Conservation (phyloP, 92 coral and sea anemone genomes). For the Heliopora coerulea region DNA sequence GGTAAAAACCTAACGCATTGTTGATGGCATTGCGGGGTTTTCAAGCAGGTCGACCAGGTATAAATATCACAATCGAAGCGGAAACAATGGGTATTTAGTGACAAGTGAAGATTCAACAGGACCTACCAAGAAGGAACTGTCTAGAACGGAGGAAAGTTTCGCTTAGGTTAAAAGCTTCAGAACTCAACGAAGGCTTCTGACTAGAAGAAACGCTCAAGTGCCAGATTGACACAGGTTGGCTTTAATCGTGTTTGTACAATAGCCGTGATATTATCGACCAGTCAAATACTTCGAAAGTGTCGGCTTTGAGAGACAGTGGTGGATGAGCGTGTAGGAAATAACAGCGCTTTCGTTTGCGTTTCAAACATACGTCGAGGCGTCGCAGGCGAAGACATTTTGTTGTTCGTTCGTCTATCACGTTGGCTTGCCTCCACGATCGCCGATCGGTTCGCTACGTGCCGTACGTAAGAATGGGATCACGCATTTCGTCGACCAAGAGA, state of each 20-base stretch:
- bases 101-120: background rate
- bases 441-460: slow-evolving; percentile 37
- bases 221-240: no score
- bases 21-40: slow-evolving; percentile 34
- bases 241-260: no score
- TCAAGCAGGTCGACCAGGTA: background rate
- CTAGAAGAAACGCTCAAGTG: no score
- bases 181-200: no score
- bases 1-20: background rate
- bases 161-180: no score
- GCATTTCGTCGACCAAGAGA: slow-evolving; percentile 94
- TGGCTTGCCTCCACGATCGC: slow-evolving; percentile 36
- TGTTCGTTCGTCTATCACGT: slow-evolving; percentile 18
- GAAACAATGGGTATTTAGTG: background rate
- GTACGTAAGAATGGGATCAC: slow-evolving; percentile 78
- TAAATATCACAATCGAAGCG: background rate
- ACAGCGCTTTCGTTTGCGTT: background rate
- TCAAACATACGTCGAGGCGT: background rate
- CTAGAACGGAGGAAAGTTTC: background rate
- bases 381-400: background rate
- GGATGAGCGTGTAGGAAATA: background rate
- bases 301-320: background rate
- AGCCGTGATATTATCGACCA: no score
- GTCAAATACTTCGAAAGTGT: no score
- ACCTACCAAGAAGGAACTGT: background rate